Base-by-base conservation (phyloP, 2,888 invertebrate genomes). In the Phorcus lineatus region DNA sequence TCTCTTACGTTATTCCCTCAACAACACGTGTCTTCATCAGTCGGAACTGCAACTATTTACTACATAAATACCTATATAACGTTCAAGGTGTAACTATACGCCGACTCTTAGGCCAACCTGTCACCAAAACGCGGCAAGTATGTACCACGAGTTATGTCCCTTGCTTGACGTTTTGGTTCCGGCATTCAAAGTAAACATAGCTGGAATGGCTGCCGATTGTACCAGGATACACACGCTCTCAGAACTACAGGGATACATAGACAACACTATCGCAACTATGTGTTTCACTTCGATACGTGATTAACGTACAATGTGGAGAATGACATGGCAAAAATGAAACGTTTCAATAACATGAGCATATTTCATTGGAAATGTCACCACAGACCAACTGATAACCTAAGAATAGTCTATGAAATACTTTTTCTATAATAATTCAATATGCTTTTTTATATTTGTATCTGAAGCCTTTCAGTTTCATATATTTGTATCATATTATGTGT, bases 71-170 rank as follows among this genome's bases (percentile, higher is more conserved):
- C 70, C 70, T 36, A 16, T n/a, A 9, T 40, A 70, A 70, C 70
- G 70, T 36, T 47, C 70, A 36, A 28, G n/a, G 31, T 36, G 70
- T 70, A 70, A 70, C 40, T 70, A 31, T 70, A 70, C 70, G 70
- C 70, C 36, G 40, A n/a, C 19, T 36, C 36, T 70, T 36, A 36
- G 70, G 40, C 31, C 31, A 40, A 36, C 19, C 70, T 70, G 40
- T 70, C 70, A 70, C 40, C 70, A 11, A 70, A 70, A 70, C 11
- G 36, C 70, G 70, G 70, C 31, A 70, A 70, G 70, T 40, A 70
- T 70, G 70, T 24, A 31, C n/a, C 17, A 70, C 19, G 70, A 70
- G 70, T 70, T 70, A 70, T 70, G 70, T 40, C 70, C 70, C 70
- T 70, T 70, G 9, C 70, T 19, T 36, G 36, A 19, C 70, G 70